Conservation (phyloP, 92 coral and sea anemone species). For the Blastomussa wellsi region DNA sequence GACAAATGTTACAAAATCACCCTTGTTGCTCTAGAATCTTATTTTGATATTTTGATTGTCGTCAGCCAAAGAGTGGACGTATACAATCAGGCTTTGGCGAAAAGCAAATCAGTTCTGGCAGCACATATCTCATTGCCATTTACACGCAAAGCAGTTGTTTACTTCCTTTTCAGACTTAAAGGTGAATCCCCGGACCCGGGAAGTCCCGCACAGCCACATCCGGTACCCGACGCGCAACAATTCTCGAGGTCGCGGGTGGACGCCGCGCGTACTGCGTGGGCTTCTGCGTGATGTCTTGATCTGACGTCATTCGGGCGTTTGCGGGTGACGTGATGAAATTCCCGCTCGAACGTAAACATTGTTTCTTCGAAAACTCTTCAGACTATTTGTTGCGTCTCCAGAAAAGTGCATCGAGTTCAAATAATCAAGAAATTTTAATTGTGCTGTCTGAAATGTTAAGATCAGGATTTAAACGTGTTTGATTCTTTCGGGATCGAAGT, state of each 20-base stretch:
- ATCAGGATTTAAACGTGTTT: not conserved
- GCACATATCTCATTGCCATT: not conserved
- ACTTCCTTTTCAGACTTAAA: not conserved
- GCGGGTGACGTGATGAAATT: conserved; percentile 48
- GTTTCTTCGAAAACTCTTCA: conserved; percentile 16
- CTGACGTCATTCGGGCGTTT: conserved; percentile 44
- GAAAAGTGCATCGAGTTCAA: not conserved
- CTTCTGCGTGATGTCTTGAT: not conserved
- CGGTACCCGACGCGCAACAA: not conserved
- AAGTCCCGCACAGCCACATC: not conserved
- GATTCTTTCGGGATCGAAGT: not conserved
- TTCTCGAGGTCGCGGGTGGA: conserved; percentile 17
- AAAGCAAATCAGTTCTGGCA: not conserved
- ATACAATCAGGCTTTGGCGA: not conserved
- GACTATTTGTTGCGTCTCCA: not conserved
- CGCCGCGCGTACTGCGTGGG: conserved; percentile 44
- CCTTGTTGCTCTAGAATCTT: not conserved
- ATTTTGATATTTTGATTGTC: not conserved
- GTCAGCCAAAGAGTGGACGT: not conserved
- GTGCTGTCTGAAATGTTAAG: not conserved
- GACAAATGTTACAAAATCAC: not conserved
- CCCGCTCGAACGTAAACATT: conserved; percentile 26
- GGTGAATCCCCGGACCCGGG: not conserved
- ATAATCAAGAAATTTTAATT: not conserved
- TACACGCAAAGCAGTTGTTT: not conserved